A percentile compares a stretch with the other conserved stretches of the same genome.
These are phyloP conservation scores for Arenaria interpres DNA, from an alignment of 2,113 vertebrate species.

Conservation along the genomic window DNA sequence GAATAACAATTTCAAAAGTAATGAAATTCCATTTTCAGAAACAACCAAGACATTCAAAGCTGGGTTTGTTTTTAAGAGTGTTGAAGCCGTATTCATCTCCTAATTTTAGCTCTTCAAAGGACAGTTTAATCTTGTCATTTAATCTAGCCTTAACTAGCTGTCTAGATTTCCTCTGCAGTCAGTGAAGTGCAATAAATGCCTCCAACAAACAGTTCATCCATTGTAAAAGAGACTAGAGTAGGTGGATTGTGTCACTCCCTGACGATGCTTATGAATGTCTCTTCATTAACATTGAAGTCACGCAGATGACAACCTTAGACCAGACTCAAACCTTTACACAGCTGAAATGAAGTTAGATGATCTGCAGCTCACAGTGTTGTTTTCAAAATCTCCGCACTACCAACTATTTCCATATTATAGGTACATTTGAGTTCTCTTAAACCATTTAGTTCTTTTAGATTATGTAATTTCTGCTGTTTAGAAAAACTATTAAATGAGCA, in stretches of 20 bases:
- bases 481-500: neutral
- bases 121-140: neutral
- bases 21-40: constrained; percentile 30
- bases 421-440: neutral
- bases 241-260: neutral
- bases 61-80: neutral
- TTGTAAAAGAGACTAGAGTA: neutral
- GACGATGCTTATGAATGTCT: neutral
- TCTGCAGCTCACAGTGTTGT: neutral
- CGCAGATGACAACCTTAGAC: neutral
- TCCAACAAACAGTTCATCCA: neutral
- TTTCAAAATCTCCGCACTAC: neutral
- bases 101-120: neutral
- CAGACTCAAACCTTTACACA: neutral
- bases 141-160: neutral
- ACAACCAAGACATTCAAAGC: neutral
- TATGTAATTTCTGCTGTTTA: neutral
- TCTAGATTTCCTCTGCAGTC: neutral
- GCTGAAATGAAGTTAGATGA: neutral
- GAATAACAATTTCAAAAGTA: constrained; percentile 32
- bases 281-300: neutral
- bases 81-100: neutral
- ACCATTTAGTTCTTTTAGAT: neutral
- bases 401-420: neutral
- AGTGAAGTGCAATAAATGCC: neutral